Evolutionary conservation across 2,797 vertebrate species (phyloP).

Genomic region (Bothrops alternatus): DNA sequence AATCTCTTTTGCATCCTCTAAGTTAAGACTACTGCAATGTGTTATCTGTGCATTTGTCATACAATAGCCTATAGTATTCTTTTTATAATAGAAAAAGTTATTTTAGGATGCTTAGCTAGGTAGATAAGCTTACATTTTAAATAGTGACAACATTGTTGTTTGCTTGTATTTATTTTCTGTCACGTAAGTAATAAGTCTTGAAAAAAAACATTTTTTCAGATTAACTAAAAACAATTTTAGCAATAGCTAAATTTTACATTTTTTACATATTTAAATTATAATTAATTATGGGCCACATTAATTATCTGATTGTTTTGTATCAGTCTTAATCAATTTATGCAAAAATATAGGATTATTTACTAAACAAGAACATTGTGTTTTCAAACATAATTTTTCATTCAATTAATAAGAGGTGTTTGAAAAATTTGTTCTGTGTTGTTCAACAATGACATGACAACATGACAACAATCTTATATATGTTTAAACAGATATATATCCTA

Average conservation of each 20-base stretch:
- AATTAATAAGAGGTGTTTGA: not conserved
- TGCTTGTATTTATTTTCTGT: slow-evolving; percentile 39
- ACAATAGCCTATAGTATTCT: slow-evolving; percentile 48
- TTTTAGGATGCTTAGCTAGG: slow-evolving; percentile 29
- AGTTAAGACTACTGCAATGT: not conserved
- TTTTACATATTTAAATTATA: slow-evolving; percentile 11
- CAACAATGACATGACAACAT: not conserved
- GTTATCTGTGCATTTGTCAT: slow-evolving; percentile 37
- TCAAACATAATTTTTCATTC: not conserved
- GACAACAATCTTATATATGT: not conserved
- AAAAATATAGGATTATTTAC: not conserved
- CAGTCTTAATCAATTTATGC: not conserved
- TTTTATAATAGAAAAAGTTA: slow-evolving; percentile 52
- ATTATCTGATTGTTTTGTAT: not conserved
- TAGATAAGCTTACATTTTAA: slow-evolving; percentile 42
- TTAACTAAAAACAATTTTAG: slow-evolving; percentile 25
- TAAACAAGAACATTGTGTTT: not conserved
- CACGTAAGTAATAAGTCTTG: slow-evolving; percentile 44
- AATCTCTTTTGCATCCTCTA: not conserved
- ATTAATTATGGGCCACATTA: slow-evolving; percentile 16
- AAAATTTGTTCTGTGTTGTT: not conserved
- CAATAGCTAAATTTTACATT: not conserved
- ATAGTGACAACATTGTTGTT: slow-evolving; percentile 20
- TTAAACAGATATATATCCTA: not conserved
- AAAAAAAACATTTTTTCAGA: not conserved